These are phyloP conservation scores for Strix aluco DNA, from an alignment of 2,113 vertebrate species.

Conservation along the genomic window DNA sequence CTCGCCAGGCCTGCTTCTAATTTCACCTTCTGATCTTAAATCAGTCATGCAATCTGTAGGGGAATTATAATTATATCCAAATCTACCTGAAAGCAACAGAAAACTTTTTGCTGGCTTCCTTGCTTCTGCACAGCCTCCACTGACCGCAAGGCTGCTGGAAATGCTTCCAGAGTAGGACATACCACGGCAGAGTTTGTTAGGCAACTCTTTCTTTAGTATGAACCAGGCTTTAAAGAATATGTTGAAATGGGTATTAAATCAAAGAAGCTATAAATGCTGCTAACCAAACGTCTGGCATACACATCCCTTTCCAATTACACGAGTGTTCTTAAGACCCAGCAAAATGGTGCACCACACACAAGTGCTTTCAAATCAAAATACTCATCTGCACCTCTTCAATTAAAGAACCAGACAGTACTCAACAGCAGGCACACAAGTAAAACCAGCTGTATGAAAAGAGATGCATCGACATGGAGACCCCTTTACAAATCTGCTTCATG, in stretches of 20 bases:
- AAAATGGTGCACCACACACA: not conserved
- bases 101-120: not conserved
- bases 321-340: not conserved
- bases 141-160: not conserved
- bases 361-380: not conserved
- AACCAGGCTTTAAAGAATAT: not conserved
- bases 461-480: not conserved
- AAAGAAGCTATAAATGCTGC: not conserved
- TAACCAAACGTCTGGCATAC: not conserved
- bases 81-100: not conserved
- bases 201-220: not conserved
- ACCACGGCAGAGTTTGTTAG: not conserved
- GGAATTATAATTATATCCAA: not conserved
- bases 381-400: not conserved
- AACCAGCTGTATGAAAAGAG: not conserved
- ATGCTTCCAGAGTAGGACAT: not conserved
- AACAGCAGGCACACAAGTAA: not conserved
- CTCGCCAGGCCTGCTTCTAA: not conserved
- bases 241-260: not conserved
- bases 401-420: not conserved
- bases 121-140: not conserved
- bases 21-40: constrained; percentile 6
- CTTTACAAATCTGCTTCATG: not conserved
- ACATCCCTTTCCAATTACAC: not conserved
- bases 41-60: not conserved